Conservation (phyloP, 2,113 vertebrate genomes). For the Mastomys natalensis region DNA sequence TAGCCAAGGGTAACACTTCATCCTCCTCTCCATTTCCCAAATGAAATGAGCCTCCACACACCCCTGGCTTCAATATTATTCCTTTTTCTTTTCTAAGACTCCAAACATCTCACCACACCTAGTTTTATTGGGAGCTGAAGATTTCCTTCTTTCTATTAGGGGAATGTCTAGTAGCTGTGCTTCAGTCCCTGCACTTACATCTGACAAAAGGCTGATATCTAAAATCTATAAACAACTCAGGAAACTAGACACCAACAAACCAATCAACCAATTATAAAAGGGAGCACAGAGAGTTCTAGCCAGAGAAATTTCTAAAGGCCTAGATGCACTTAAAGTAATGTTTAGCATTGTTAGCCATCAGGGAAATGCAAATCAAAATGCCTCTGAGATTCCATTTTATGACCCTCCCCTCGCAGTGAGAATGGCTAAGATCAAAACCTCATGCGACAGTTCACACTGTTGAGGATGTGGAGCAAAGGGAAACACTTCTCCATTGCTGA, state of each 20-base stretch:
- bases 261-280: not conserved
- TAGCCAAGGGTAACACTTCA: not conserved
- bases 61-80: not conserved
- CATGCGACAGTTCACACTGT: not conserved
- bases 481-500: not conserved
- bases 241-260: not conserved
- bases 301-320: not conserved
- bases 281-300: not conserved
- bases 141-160: too few relatives aligned
- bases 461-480: not conserved
- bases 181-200: not conserved
- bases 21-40: not conserved
- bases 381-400: not conserved
- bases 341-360: not conserved
- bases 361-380: not conserved
- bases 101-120: not conserved
- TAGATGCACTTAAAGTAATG: not conserved
- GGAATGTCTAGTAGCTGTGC: too few relatives aligned
- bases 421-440: not conserved
- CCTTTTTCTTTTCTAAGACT: not conserved
- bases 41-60: not conserved
- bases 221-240: not conserved
- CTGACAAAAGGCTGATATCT: not conserved
- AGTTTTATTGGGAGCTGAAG: not conserved
- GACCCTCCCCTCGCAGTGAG: not conserved